Conservation (phyloP, 2,888 invertebrate species). For the Nemotelus nigrinus region DNA sequence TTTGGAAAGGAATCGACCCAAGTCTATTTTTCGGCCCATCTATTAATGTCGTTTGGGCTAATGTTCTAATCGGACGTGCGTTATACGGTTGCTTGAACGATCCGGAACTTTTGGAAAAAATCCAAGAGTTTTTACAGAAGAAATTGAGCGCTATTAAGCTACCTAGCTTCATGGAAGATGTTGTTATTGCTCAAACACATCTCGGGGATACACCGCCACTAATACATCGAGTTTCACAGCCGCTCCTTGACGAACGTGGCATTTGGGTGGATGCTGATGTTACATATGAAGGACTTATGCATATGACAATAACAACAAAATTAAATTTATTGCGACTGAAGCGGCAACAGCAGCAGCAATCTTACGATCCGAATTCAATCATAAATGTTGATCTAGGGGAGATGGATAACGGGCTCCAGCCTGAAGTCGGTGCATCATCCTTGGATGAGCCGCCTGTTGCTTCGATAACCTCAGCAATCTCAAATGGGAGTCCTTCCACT, state of each 20-base stretch:
- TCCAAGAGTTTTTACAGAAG: slow-evolving; percentile 62
- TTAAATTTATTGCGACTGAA: slow-evolving; percentile 69
- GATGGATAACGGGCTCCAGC: too few relatives aligned
- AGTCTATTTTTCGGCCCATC: slow-evolving; percentile 63
- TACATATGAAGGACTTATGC: slow-evolving; percentile 76
- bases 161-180: slow-evolving; percentile 85
- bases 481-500: not conserved
- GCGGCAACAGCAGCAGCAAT: slow-evolving; percentile 54
- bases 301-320: slow-evolving; percentile 85
- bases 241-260: slow-evolving; percentile 79
- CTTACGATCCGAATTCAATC: not conserved
- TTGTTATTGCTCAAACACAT: slow-evolving; percentile 76
- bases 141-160: slow-evolving; percentile 67
- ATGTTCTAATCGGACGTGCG: slow-evolving; percentile 62
- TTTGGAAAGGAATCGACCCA: slow-evolving; percentile 65
- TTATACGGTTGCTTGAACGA: slow-evolving; percentile 61
- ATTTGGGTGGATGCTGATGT: slow-evolving; percentile 86
- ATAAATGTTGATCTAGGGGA: not conserved
- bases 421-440: not conserved
- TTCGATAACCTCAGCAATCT: not conserved
- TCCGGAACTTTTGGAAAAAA: slow-evolving; percentile 56
- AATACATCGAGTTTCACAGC: slow-evolving; percentile 71
- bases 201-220: slow-evolving; percentile 74
- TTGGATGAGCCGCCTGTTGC: not conserved
- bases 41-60: slow-evolving; percentile 64